Percentiles rank a stretch among this genome's conserved stretches.
Evolutionary conservation across 2,888 invertebrate species (phyloP).

Genomic region (Drosophila pegasa): DNA sequence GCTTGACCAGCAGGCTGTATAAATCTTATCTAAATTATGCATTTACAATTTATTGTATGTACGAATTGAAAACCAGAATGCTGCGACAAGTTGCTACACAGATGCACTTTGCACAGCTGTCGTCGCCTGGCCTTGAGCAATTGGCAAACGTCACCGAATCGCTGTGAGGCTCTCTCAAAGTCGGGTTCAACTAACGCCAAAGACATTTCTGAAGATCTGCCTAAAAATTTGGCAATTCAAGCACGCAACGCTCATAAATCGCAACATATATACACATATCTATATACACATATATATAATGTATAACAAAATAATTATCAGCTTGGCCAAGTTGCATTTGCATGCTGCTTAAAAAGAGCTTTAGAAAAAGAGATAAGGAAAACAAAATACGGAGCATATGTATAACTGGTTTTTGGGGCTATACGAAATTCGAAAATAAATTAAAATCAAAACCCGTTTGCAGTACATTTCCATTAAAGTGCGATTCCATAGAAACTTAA

Average conservation of each 20-base stretch:
- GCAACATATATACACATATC: slow-evolving; percentile 7
- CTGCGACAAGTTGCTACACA: slow-evolving; percentile 15
- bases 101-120: slow-evolving; percentile 38
- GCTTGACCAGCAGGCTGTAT: slow-evolving; percentile 24
- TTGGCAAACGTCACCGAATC: slow-evolving; percentile 18
- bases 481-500: slow-evolving; percentile 25
- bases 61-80: slow-evolving; percentile 44
- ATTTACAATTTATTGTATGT: slow-evolving; percentile 44
- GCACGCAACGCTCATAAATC: slow-evolving; percentile 49
- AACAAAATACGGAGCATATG: slow-evolving; percentile 11
- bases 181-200: slow-evolving; percentile 13
- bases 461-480: slow-evolving; percentile 52
- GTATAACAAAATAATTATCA: slow-evolving; percentile 46
- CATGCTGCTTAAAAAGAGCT: slow-evolving; percentile 51
- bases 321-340: slow-evolving; percentile 62
- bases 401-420: slow-evolving; percentile 55
- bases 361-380: slow-evolving; percentile 18
- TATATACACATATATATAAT: slow-evolving; percentile 13
- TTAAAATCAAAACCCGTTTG: slow-evolving; percentile 42
- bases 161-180: not conserved
- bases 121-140: slow-evolving; percentile 33
- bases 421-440: slow-evolving; percentile 35
- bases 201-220: not conserved
- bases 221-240: slow-evolving; percentile 28
- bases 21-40: slow-evolving; percentile 28